A percentile compares a stretch with the other conserved stretches of the same genome.
phyloP scores from a whole-genome alignment of 2,888 invertebrate genomes.

The Allacma fusca region DNA sequence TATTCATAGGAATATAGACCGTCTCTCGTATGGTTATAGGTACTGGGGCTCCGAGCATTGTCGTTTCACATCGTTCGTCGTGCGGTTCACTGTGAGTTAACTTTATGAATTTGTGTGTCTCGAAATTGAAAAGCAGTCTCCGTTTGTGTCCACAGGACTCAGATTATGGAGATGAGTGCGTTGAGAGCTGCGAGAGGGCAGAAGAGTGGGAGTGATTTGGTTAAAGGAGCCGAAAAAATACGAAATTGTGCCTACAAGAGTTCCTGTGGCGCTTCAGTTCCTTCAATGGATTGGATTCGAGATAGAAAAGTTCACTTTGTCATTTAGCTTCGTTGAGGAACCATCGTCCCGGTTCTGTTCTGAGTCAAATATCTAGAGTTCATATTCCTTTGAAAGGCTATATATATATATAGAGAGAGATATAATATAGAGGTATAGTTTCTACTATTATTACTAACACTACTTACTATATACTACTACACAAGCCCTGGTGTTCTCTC shows the following conservation, averaged over 20 bases:
- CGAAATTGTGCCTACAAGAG: background rate
- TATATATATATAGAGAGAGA: no score
- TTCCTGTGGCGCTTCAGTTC: conserved; percentile 8
- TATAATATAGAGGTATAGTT: no score
- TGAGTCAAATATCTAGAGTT: conserved; percentile 20
- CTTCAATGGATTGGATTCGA: background rate
- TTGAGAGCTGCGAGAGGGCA: conserved; percentile 14
- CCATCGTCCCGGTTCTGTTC: conserved; percentile 1
- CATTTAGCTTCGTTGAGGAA: conserved; percentile 29
- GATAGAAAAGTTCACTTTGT: conserved; percentile 28
- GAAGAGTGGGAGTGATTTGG: conserved; percentile 30
- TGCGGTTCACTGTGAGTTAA: no score
- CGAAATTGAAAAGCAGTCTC: conserved; percentile 15
- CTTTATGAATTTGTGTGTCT: no score
- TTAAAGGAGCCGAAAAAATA: conserved; percentile 28
- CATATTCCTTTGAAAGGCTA: no score
- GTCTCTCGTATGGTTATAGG: no score
- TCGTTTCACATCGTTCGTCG: no score
- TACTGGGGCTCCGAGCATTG: no score
- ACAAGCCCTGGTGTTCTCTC: no score
- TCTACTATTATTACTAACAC: no score
- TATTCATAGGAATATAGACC: no score
- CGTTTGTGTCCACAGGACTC: background rate
- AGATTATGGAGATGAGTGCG: conserved; percentile 27
- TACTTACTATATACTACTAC: no score